Evolutionary conservation across 2,113 vertebrate species (phyloP).

Genomic region (Platysternon megacephalum): DNA sequence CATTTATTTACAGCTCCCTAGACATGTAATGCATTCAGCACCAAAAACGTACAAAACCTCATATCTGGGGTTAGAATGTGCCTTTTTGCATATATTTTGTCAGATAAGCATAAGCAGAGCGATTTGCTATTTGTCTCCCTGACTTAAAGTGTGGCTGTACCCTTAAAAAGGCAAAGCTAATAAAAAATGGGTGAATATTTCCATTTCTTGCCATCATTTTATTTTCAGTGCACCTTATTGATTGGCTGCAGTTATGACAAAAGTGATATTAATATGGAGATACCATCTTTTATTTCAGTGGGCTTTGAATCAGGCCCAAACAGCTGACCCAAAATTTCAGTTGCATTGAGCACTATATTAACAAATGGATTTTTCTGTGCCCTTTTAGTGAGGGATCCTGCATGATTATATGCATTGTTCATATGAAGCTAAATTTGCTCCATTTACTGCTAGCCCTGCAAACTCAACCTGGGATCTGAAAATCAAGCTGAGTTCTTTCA

Average conservation of each 20-base stretch:
- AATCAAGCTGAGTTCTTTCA: neutral
- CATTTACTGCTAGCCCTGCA: neutral
- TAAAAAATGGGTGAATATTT: neutral
- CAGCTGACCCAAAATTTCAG: neutral
- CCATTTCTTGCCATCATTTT: neutral
- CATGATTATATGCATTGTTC: neutral
- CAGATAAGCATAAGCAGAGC: neutral
- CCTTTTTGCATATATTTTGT: neutral
- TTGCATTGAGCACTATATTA: neutral
- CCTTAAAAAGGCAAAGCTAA: neutral
- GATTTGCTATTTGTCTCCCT: constrained; percentile 33
- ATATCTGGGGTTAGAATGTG: neutral
- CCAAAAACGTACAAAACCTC: neutral
- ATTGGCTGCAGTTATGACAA: neutral
- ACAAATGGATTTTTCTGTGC: neutral
- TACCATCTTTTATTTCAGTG: neutral
- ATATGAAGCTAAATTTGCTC: neutral
- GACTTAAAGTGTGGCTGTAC: constrained; percentile 22
- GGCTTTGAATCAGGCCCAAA: neutral
- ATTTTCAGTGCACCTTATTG: neutral
- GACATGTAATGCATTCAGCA: constrained; percentile 50
- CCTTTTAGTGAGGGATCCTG: neutral
- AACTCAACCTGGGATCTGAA: neutral
- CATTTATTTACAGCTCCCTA: constrained; percentile 56
- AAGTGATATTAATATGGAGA: neutral